Evolutionary conservation across 2,888 invertebrate genomes (phyloP).

Genomic region (Idaea straminata): DNA sequence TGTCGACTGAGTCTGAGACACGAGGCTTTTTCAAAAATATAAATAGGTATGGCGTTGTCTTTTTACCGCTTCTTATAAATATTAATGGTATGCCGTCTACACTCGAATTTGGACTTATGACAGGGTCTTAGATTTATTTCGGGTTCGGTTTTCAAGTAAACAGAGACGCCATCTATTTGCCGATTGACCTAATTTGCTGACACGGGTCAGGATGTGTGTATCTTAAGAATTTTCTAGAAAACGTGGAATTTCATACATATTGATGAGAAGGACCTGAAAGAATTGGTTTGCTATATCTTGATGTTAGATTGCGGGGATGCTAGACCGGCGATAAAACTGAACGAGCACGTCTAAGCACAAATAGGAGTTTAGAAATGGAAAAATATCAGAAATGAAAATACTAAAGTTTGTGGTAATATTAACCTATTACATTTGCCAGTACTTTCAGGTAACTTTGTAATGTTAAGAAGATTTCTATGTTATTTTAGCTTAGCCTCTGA

Average conservation of each 20-base stretch:
- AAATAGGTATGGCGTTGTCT: neutral
- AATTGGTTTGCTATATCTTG: neutral
- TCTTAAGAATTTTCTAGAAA: conserved; percentile 21
- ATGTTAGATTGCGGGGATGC: neutral
- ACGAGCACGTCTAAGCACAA: neutral
- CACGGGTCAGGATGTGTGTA: conserved; percentile 58
- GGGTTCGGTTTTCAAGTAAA: neutral
- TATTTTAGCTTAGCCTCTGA: neutral
- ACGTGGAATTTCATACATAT: conserved; percentile 10
- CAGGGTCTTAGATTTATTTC: neutral
- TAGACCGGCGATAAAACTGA: neutral
- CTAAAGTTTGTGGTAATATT: neutral
- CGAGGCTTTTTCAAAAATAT: neutral
- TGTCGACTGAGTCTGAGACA: neutral
- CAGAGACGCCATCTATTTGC: conserved; percentile 49
- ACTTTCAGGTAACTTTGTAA: neutral
- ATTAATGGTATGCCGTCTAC: neutral
- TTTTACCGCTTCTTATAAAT: neutral
- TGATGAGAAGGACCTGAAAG: neutral
- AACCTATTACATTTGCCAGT: neutral
- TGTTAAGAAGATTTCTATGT: neutral
- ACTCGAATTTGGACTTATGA: neutral
- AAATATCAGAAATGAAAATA: neutral
- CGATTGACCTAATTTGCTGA: conserved; percentile 57
- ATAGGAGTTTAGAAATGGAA: neutral